Evolutionary conservation across 2,888 invertebrate genomes (phyloP), one percentile per base, ranked within the genome.

Genomic region (Electrophaes corylata): DNA sequence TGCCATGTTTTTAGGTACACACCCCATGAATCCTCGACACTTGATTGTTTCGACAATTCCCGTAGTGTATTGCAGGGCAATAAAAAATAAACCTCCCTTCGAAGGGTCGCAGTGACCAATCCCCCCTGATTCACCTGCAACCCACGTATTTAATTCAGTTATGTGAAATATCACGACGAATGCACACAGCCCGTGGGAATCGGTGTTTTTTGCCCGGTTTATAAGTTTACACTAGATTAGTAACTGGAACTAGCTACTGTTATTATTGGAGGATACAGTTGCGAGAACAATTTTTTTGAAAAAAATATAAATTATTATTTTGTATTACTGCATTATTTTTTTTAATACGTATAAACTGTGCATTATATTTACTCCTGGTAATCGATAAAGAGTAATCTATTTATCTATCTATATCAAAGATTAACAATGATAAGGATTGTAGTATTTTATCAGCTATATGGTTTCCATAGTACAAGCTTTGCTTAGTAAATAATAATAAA

Each of bases 121-220:
- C 66, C 71, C 71, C 66, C n/a, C 74, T 76, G 70, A 80, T 89
- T 82, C 77, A 81, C 78, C 79, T 88, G 86, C 89, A 81, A 76
- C 80, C 75, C 90, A 90, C 90, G 90, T 90, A 89, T 89, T 90
- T 90, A 87, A 90, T 91, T 87, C 83, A 72, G 82, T 64, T 62
- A 60, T 56, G 55, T 75, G 71, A 78, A 78, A 78, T 76, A 83
- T 82, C 84, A 78, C 79, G 74, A 66, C 66, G 72, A 72, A 74
- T 76, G 76, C 79, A 78, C 65, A 54, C 59, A 47, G 57, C 71
- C 75, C 63, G 65, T 56, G 57, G 65, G 55, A 66, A 48, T 60
- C 40, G 50, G 12, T 51, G 54, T 57, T 65, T 65, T 65, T 66
- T 65, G 57, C 57, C 43, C 54, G 57, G 37, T 55, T 46, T 53